phyloP scores from a whole-genome alignment of 92 coral and sea anemone species.

The Umimayanthus chanpuru region DNA sequence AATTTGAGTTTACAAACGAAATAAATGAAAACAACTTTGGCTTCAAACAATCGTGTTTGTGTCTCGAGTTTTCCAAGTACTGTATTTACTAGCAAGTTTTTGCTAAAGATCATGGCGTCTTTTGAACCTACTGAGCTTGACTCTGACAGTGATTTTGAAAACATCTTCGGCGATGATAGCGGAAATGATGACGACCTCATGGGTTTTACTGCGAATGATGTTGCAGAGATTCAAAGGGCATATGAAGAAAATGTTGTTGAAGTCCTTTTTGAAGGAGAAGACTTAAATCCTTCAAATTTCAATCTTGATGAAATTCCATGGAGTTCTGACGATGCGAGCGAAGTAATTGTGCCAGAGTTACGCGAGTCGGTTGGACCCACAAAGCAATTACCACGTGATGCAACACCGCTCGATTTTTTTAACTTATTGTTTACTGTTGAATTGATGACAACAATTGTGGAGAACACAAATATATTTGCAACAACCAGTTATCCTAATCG shows the following conservation, averaged over 20 bases:
- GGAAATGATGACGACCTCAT: background rate
- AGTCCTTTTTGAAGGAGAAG: constrained; percentile 28
- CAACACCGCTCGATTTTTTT: constrained; percentile 24
- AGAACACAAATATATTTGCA: constrained; percentile 23
- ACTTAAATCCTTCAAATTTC: background rate
- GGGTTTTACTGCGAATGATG: constrained; percentile 5
- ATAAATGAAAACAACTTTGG: constrained; percentile 7
- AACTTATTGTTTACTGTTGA: constrained; percentile 27
- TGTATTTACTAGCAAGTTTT: background rate
- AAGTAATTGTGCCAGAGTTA: constrained; percentile 15
- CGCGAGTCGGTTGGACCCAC: constrained; percentile 12
- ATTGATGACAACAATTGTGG: constrained; percentile 19
- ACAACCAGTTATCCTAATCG: constrained; percentile 8
- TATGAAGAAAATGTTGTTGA: background rate
- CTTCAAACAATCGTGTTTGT: constrained; percentile 12
- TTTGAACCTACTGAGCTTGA: constrained; percentile 9
- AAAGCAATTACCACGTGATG: constrained; percentile 22
- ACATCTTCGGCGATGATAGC: constrained; percentile 10
- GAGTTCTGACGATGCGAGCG: constrained; percentile 19
- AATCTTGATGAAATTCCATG: background rate
- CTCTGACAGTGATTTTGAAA: constrained; percentile 19
- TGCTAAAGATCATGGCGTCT: background rate
- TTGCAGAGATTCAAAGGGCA: constrained; percentile 11
- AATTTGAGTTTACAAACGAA: constrained; percentile 7
- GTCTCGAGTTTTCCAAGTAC: constrained; percentile 24